phyloP scores from a whole-genome alignment of 2,797 vertebrate species.

The Mycteria americana region DNA sequence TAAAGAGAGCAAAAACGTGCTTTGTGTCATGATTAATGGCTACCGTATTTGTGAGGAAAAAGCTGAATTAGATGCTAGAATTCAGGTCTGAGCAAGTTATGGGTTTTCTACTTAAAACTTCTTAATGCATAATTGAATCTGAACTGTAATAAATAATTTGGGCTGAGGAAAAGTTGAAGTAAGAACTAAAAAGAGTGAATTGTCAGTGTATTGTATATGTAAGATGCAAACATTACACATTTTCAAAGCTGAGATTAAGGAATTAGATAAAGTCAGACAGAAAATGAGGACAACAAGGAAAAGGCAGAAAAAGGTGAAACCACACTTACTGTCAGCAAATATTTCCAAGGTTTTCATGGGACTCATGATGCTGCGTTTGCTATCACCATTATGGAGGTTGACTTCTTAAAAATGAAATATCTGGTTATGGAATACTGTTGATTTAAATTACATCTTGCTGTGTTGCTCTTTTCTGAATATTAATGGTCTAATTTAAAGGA shows the following conservation, averaged over 20 bases:
- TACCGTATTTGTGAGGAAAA: background rate
- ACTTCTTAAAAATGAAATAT: background rate
- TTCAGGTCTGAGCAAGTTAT: background rate
- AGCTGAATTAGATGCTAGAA: background rate
- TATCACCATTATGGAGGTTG: background rate
- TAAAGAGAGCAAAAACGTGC: background rate
- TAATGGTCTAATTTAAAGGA: background rate
- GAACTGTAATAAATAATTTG: background rate
- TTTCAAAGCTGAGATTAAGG: background rate
- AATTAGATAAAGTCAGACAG: background rate
- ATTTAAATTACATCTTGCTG: background rate
- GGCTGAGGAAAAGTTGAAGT: background rate
- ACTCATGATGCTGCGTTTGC: background rate
- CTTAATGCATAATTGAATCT: background rate
- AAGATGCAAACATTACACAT: background rate
- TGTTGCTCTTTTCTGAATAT: background rate
- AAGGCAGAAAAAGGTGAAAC: background rate
- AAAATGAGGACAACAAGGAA: background rate
- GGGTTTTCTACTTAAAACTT: background rate
- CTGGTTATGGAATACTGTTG: background rate
- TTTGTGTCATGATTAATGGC: slow-evolving; percentile 28
- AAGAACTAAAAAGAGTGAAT: background rate
- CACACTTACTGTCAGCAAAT: background rate
- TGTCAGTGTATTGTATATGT: background rate
- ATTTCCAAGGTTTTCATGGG: background rate